Evolutionary conservation across 2,888 invertebrate species (phyloP), one percentile per base, ranked within the genome.

Genomic region (Orthosia incerta): DNA sequence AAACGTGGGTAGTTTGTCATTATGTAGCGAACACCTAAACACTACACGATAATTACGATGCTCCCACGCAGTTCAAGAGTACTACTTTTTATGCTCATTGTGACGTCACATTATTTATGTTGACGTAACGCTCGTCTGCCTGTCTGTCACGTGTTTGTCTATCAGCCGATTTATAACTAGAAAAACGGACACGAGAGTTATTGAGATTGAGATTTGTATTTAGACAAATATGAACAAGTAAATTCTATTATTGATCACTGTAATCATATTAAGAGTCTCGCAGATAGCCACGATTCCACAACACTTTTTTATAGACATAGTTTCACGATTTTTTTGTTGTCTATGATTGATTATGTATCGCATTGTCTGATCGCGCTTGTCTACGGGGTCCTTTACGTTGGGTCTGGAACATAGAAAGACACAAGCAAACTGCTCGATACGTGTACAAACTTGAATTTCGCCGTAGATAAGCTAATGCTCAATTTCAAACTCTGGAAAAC

Each of bases 41-140:
- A 75, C 46, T 61, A 76, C 61, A 62, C 69, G 69, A 45, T 71
- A 67, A 62, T 74, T 71, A 57, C 26, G 56, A 57, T 71, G 71
- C 53, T 45, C 79, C 77, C 79, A 81, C 79, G 76, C 71, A 56
- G n/a, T 20, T 63, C 45, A 55, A 71, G 51, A 71, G 31, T 48
- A 53, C 39, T 23, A 56, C 60, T 76, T 76, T 76, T 76, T 79
- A 55, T 79, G 20, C 23, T 18, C 4, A 56, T 13, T 59, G 46
- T 79, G 57, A 60, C 76, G 53, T 71, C 76, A 81, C 48, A 23
- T 18, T 45, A n/a, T 55, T 59, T 55, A 60, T 67, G 31, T 39
- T 67, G 77, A 67, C 67, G 67, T 60, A 59, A 63, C 39, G n/a
- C 50, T 18, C 15, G 50, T 15, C 53, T 50, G 39, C 31, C 45